Evolutionary conservation across 1,140 invertebrate genomes (phyloP), one percentile per base, ranked within the genome.

Genomic region (Micrasema minimum): DNA sequence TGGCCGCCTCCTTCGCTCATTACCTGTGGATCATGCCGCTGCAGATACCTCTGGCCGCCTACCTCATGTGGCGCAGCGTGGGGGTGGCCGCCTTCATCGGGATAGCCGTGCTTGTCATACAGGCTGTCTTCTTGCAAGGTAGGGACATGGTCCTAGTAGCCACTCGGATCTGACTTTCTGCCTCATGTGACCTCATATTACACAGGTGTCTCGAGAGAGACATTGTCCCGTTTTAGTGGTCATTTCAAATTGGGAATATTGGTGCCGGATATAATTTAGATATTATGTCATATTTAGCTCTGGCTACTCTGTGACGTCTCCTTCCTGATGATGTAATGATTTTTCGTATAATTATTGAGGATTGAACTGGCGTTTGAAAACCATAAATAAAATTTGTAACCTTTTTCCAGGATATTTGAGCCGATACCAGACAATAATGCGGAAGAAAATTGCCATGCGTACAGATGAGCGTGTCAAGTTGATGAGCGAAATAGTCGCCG

Each of bases 401-500:
- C 20, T 2, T 61, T 43, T 20, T 16, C 11, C 41, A 72, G 89
- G 87, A 23, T 90, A 88, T 77, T 81, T 92, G 72, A 90, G 91
- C 45, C 89, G 87, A 78, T 81, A 85, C 43, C 90, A 88, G 76
- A 89, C 90, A 5, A 82, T 83, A 37, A 81, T 91, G 7, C 80
- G 92, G 71, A 82, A 85, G 12, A 87, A 89, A 79, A 92, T 91
- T 14, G 91, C 92, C 0, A 77, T 81, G 14, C 80, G 87, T 41
- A 95, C 93, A 0, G 94, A 96, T 79, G 88, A 92, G 78, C 84
- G 94, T 71, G 89, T 96, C 1, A 88, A 90, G 74, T 80, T 94
- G 5, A 95, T 95, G 93, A 92, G 89, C 76, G 93, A 96, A 82
- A 89, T 96, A 18, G 90, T 95, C 2, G 84, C 83, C 48, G 90